phyloP scores from a whole-genome alignment of 2,797 vertebrate species.

The Cynodonichthys magdalenae region DNA sequence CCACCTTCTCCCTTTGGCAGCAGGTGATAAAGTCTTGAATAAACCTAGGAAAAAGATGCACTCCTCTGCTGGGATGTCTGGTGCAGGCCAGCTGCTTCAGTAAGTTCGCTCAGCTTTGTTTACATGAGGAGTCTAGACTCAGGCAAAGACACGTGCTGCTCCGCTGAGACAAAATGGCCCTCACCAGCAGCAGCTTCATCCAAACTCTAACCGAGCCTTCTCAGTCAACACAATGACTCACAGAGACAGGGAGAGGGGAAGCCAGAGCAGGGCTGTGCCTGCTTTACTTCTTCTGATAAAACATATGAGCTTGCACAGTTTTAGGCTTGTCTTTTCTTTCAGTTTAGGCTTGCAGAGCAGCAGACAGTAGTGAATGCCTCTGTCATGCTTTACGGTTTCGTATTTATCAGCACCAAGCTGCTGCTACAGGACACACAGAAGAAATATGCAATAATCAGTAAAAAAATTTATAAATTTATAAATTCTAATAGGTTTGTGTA shows the following conservation, averaged over 20 bases:
- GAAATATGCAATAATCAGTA: slow-evolving; percentile 21
- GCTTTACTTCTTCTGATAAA: slow-evolving; percentile 60
- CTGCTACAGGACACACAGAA: slow-evolving; percentile 17
- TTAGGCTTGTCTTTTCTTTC: slow-evolving; percentile 57
- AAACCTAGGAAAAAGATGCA: slow-evolving; percentile 27
- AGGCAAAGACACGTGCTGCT: slow-evolving; percentile 55
- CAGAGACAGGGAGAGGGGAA: slow-evolving; percentile 37
- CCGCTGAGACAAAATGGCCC: slow-evolving; percentile 59
- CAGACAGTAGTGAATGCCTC: slow-evolving; percentile 51
- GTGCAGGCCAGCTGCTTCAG: slow-evolving; percentile 26
- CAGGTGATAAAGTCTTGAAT: slow-evolving; percentile 1
- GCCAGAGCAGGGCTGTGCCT: slow-evolving; percentile 17
- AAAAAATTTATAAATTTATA: too few relatives aligned
- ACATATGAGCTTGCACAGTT: slow-evolving; percentile 22
- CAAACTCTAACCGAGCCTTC: slow-evolving; percentile 67
- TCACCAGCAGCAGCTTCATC: slow-evolving; percentile 52
- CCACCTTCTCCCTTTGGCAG: too few relatives aligned
- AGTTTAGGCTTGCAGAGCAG: slow-evolving; percentile 37
- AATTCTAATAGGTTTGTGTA: too few relatives aligned
- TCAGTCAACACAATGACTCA: slow-evolving; percentile 59
- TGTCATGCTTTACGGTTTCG: slow-evolving; percentile 33
- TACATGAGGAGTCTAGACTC: slow-evolving; percentile 74
- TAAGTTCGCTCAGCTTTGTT: slow-evolving; percentile 72
- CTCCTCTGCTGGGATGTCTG: slow-evolving; percentile 41
- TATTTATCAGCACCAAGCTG: slow-evolving; percentile 47